Evolutionary conservation across 2,113 vertebrate genomes (phyloP).

Genomic region (Oceanites oceanicus): DNA sequence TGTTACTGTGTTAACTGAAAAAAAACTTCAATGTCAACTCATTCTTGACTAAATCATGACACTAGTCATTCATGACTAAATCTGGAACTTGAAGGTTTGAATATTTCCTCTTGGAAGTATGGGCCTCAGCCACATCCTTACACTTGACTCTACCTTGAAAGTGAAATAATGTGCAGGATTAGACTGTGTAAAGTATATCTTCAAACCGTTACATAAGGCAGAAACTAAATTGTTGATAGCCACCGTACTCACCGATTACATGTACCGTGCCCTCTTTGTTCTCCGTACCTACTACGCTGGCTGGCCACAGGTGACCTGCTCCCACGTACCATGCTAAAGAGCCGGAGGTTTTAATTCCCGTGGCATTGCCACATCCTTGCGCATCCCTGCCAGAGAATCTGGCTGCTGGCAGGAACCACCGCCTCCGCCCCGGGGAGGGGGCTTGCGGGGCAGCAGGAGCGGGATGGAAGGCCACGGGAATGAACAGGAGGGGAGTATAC

Average conservation of each 20-base stretch:
- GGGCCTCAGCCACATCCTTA: not conserved
- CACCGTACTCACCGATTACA: not conserved
- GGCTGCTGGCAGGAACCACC: not conserved
- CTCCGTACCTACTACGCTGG: fast-evolving
- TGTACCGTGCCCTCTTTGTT: fast-evolving
- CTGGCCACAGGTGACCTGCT: not conserved
- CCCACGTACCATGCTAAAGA: fast-evolving
- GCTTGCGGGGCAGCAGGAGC: not conserved
- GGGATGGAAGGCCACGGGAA: not conserved
- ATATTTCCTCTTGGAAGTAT: not conserved
- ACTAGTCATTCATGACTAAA: not conserved
- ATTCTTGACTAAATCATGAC: not conserved
- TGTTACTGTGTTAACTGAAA: not conserved
- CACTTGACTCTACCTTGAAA: not conserved
- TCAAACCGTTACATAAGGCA: not conserved
- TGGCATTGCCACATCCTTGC: not conserved
- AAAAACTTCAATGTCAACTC: not conserved
- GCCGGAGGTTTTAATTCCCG: not conserved
- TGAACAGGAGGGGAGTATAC: not conserved
- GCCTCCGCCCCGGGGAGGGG: fast-evolving
- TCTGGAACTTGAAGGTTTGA: not conserved
- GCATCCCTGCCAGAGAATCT: not conserved
- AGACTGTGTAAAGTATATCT: not conserved
- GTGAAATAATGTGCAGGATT: not conserved
- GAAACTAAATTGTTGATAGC: fast-evolving